Evolutionary conservation across 1,140 invertebrate species (phyloP).

Genomic region (Leptoteleia sp.): DNA sequence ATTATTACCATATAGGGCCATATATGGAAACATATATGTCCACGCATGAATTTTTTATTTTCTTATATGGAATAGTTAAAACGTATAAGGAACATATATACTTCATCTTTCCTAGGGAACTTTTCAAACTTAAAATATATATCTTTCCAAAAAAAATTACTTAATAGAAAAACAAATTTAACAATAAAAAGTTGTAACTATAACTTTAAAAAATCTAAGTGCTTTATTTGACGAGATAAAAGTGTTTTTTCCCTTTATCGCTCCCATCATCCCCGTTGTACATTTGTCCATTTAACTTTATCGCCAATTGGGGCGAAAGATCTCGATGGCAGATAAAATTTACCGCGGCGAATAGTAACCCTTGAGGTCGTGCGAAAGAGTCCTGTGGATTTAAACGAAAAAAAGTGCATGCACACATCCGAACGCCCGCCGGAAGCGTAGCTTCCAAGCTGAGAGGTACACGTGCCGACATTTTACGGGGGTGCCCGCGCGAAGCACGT

Average conservation of each 20-base stretch:
- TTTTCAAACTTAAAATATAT: too few species aligned
- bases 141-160: too few species aligned
- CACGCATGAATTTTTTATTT: too few species aligned
- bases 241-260: not conserved
- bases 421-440: conserved; percentile 68
- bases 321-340: conserved; percentile 34
- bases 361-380: conserved; percentile 70
- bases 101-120: too few species aligned
- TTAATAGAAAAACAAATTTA: too few species aligned
- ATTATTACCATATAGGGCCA: too few species aligned
- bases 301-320: conserved; percentile 36
- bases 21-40: too few species aligned
- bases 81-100: too few species aligned
- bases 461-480: conserved; percentile 73
- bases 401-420: conserved; percentile 55
- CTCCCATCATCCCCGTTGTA: not conserved
- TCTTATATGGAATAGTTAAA: too few species aligned
- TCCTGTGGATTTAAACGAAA: conserved; percentile 57
- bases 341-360: conserved; percentile 57
- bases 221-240: not conserved
- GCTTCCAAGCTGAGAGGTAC: conserved; percentile 70
- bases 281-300: conserved; percentile 46
- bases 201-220: not conserved
- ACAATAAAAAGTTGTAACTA: too few species aligned
- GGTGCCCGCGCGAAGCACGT: conserved; percentile 74